Conservation (phyloP, 2,888 invertebrate species). For the Eupithecia vulgata region DNA sequence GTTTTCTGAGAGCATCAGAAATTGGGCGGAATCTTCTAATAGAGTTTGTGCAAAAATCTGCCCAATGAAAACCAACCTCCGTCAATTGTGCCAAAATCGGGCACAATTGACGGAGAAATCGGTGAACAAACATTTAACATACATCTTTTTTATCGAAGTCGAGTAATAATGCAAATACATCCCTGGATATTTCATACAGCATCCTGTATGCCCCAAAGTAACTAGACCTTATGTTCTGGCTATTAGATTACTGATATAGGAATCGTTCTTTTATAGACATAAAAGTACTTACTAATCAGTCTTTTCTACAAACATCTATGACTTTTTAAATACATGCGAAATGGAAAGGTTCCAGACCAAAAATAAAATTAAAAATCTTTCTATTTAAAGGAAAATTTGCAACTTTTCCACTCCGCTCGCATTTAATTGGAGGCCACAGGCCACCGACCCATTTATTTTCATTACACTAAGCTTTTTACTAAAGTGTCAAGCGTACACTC, state of each 20-base stretch:
- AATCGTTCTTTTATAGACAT: not conserved
- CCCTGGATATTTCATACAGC: not conserved
- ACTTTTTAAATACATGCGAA: too few species aligned
- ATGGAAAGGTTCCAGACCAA: not conserved
- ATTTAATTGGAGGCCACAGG: conserved; percentile 27
- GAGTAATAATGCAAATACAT: not conserved
- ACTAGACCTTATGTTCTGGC: not conserved
- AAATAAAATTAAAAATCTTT: not conserved
- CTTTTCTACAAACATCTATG: too few species aligned
- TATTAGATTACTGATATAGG: not conserved
- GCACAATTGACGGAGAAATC: not conserved
- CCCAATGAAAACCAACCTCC: too few species aligned
- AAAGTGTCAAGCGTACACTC: conserved; percentile 41
- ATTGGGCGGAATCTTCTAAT: not conserved
- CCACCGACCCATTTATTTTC: conserved; percentile 48
- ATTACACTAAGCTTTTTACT: conserved; percentile 42
- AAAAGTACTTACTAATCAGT: not conserved
- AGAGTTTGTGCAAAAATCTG: not conserved
- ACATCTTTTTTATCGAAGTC: not conserved
- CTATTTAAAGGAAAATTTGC: not conserved
- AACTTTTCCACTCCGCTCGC: conserved; percentile 6
- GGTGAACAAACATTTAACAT: not conserved
- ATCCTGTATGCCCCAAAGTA: too few species aligned
- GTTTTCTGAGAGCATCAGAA: not conserved
- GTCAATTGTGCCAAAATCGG: too few species aligned